Percentiles rank a stretch among this genome's conserved stretches.
Conservation (phyloP, 1,140 invertebrate genomes). For the Drosophila repletoides region DNA sequence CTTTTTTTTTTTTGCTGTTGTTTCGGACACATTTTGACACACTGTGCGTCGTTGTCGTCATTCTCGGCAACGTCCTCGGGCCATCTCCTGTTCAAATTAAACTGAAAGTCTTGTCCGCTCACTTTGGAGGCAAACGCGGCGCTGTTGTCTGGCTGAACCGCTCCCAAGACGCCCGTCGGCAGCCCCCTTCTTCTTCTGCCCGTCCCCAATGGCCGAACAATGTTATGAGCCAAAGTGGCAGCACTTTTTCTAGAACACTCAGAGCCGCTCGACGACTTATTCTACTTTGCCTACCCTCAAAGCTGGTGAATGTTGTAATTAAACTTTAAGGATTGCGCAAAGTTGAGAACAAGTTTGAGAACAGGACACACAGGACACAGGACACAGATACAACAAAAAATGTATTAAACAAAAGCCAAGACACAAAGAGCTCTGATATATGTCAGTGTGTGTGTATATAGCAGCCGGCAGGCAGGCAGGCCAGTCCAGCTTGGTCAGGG, state of each 20-base stretch:
- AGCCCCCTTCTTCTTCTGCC: conserved; percentile 6
- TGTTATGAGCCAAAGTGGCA: conserved; percentile 69
- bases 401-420: conserved; percentile 39
- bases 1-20: too few species aligned
- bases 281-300: neutral
- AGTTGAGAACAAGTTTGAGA: conserved; percentile 38
- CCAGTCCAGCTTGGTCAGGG: conserved; percentile 1
- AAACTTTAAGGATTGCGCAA: conserved; percentile 68
- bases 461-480: neutral
- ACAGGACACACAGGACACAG: conserved; percentile 4
- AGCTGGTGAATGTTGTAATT: conserved; percentile 59
- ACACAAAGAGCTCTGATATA: conserved; percentile 12
- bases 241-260: conserved; percentile 67
- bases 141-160: conserved; percentile 36
- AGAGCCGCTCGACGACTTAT: neutral
- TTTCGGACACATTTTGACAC: too few species aligned
- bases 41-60: conserved; percentile 10
- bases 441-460: too few species aligned
- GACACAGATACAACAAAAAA: conserved; percentile 30
- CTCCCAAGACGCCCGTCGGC: neutral
- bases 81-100: conserved; percentile 77
- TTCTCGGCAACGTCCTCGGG: conserved; percentile 19
- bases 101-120: conserved; percentile 71
- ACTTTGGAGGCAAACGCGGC: conserved; percentile 35
- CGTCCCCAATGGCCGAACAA: conserved; percentile 48